These are phyloP conservation scores for Drosophila robusta DNA, from an alignment of 2,888 invertebrate genomes.

Conservation along the genomic window DNA sequence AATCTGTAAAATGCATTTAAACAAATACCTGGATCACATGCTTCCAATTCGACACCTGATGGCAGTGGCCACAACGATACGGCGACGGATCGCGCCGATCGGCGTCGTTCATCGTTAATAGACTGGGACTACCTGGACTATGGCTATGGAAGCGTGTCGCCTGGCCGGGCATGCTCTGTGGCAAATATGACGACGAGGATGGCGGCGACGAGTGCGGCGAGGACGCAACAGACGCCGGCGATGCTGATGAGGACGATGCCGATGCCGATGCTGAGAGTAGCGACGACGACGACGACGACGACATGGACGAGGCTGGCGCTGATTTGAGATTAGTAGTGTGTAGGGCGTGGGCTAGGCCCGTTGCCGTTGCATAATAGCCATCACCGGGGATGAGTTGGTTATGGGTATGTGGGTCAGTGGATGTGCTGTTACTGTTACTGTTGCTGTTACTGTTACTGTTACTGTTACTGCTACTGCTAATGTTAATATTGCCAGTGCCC, in stretches of 20 bases:
- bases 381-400: conserved; percentile 67
- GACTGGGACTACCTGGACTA: conserved; percentile 75
- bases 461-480: conserved; percentile 17
- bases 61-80: conserved; percentile 92
- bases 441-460: conserved; percentile 25
- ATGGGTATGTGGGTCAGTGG: conserved; percentile 49
- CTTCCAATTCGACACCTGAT: conserved; percentile 93
- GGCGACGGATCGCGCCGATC: conserved; percentile 87
- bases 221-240: conserved; percentile 48
- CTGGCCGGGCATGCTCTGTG: conserved; percentile 42
- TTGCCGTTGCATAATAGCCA: conserved; percentile 60
- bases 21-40: conserved; percentile 92
- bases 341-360: conserved; percentile 66
- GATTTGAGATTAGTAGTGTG: conserved; percentile 68
- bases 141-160: conserved; percentile 68
- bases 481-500: conserved; percentile 45
- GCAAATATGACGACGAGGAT: conserved; percentile 44
- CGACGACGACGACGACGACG: conserved; percentile 57
- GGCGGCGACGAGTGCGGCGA: conserved; percentile 49
- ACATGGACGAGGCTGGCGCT: conserved; percentile 58
- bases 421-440: conserved; percentile 44
- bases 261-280: conserved; percentile 42
- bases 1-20: conserved; percentile 65
- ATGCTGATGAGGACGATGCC: conserved; percentile 56
- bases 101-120: conserved; percentile 81